phyloP scores from a whole-genome alignment of 2,888 invertebrate genomes.

The Tridacna crocea region DNA sequence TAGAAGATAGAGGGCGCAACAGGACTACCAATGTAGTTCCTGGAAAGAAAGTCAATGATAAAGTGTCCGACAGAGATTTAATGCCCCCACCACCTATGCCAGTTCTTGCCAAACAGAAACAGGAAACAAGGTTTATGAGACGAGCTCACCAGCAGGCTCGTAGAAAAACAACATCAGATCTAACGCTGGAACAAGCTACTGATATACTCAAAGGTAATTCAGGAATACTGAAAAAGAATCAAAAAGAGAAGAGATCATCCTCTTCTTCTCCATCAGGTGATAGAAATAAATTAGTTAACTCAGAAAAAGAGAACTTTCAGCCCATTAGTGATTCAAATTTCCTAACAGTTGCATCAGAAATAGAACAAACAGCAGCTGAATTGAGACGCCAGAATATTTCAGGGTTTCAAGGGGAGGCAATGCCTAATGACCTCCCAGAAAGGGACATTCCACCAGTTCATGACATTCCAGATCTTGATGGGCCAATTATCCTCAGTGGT shows the following conservation, averaged over 20 bases:
- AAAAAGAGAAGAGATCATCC: constrained; percentile 37
- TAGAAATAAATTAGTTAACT: constrained; percentile 1
- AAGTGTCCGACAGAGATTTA: constrained; percentile 58
- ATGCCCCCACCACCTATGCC: constrained; percentile 71
- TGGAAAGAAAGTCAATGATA: constrained; percentile 9
- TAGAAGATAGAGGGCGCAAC: constrained; percentile 33
- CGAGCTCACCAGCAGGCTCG: constrained; percentile 62
- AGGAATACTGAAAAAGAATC: constrained; percentile 65
- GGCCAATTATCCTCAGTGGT: constrained; percentile 4
- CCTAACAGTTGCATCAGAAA: constrained; percentile 63
- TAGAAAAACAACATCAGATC: constrained; percentile 68
- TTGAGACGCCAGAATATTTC: constrained; percentile 56
- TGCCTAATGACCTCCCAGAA: constrained; percentile 75
- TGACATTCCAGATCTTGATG: constrained; percentile 35
- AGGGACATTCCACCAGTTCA: constrained; percentile 63
- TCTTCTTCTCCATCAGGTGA: constrained; percentile 38
- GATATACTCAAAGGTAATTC: constrained; percentile 78
- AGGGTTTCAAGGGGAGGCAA: constrained; percentile 64
- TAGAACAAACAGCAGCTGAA: constrained; percentile 72
- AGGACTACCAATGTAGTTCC: constrained; percentile 27
- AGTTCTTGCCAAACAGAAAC: constrained; percentile 52
- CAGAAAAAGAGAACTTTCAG: constrained; percentile 37
- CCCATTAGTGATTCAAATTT: constrained; percentile 48
- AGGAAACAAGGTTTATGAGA: constrained; percentile 63
- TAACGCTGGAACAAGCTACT: constrained; percentile 78